These are phyloP conservation scores for Marisa cornuarietis DNA, from an alignment of 1,140 invertebrate genomes.

Conservation along the genomic window DNA sequence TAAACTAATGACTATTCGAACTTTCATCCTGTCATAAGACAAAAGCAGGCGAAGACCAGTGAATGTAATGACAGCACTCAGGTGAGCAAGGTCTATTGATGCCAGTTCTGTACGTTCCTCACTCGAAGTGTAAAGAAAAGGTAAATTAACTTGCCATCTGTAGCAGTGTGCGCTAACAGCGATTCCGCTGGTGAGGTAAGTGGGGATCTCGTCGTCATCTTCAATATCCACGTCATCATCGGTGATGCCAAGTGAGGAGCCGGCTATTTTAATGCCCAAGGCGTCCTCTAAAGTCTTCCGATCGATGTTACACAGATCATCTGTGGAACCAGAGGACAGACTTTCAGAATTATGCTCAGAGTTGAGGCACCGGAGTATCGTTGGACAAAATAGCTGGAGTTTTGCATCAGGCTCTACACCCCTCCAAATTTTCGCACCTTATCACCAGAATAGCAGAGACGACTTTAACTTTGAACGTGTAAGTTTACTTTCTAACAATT, in stretches of 20 bases:
- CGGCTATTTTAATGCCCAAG: background rate
- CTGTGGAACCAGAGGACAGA: background rate
- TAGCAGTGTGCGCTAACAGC: constrained; percentile 12
- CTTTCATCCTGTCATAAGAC: too few species aligned
- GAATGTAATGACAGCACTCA: too few species aligned
- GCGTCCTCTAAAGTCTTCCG: background rate
- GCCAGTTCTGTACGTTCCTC: too few species aligned
- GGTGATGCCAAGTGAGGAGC: background rate
- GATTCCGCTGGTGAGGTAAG: constrained; percentile 1
- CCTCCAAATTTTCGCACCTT: background rate
- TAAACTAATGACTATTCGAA: too few species aligned
- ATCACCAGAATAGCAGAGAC: too few species aligned
- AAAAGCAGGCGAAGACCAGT: too few species aligned
- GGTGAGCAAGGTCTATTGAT: too few species aligned
- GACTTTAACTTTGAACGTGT: too few species aligned
- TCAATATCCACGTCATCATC: background rate
- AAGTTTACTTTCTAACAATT: too few species aligned
- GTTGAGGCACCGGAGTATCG: too few species aligned
- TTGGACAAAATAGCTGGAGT: background rate
- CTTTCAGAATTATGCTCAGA: background rate
- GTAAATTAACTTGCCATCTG: background rate
- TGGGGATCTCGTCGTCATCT: background rate
- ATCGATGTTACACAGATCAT: constrained; percentile 2
- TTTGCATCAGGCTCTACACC: background rate
- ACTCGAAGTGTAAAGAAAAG: too few species aligned